Percentiles rank a stretch among this genome's conserved stretches.
These are phyloP conservation scores for Mayetiola destructor DNA, from an alignment of 2,888 invertebrate species.

Conservation along the genomic window DNA sequence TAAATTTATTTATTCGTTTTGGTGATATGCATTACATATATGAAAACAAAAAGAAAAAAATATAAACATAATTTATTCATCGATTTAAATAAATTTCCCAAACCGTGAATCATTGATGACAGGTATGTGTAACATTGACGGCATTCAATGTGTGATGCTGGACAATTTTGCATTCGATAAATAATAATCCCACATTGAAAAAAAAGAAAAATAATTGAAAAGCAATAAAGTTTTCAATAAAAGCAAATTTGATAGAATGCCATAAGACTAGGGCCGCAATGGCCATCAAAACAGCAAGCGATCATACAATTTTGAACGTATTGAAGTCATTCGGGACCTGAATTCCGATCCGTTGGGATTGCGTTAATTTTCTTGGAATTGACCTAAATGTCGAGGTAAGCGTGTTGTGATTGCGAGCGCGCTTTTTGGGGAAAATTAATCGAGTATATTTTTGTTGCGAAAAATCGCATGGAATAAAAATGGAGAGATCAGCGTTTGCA, in stretches of 20 bases:
- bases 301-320: neutral
- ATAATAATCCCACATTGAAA: neutral
- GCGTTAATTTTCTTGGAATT: no score
- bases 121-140: no score
- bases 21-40: no score
- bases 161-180: neutral
- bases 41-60: no score
- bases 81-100: constrained; percentile 10
- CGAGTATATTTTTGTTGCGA: neutral
- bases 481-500: neutral
- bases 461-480: neutral
- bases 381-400: no score
- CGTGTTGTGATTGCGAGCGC: no score
- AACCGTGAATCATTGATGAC: no score
- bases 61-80: neutral
- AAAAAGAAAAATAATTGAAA: neutral
- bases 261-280: constrained; percentile 7
- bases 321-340: no score
- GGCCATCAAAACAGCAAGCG: constrained; percentile 10
- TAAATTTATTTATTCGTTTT: no score
- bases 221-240: neutral
- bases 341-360: no score
- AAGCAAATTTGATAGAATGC: constrained; percentile 1
- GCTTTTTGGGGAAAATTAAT: neutral
- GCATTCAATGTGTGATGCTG: no score